Evolutionary conservation across 2,797 vertebrate genomes (phyloP), one percentile per base, ranked within the genome.

Genomic region (Brotula barbata): DNA sequence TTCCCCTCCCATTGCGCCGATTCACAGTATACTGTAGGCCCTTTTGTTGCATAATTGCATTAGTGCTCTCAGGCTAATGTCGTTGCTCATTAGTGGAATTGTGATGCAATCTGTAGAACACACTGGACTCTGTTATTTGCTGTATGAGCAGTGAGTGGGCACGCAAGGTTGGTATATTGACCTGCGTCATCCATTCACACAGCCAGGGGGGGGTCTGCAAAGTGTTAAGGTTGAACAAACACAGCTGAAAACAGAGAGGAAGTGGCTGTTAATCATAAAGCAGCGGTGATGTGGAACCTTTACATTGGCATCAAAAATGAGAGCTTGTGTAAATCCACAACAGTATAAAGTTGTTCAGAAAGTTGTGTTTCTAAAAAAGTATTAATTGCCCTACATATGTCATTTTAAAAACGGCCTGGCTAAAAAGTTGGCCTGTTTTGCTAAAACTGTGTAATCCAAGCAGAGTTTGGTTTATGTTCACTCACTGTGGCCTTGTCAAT

Each of bases 31-130:
- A 39, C 37, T 39, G 37, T 5, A 16, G 28, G 62, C 63, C 77
- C 53, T 79, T 78, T 75, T 75, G 80, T 90, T 90, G 82, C 82
- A 73, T 89, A 90, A 90, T 88, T 86, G 80, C 80, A 86, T 89
- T 85, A 85, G 81, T 20, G 71, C 85, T 85, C 78, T 80, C 80
- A 78, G 83, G 78, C 87, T 73, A 58, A 22, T 73, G 69, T 66
- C 71, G 79, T 52, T 75, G 77, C 84, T 89, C 58, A 71, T 89
- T 90, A 89, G 86, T 3, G 47, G 62, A 41, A 66, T 70, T 68
- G 72, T 88, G 82, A 87, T 83, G 82, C 83, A 86, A 87, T 81
- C 75, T 68, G 75, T 50, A 57, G 64, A 82, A 86, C 86, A 86
- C 83, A 86, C 34, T 52, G 87, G 33, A 52, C 73, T 84, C 75